Conservation (phyloP, 2,797 vertebrate species). For the Hydrolagus colliei region DNA sequence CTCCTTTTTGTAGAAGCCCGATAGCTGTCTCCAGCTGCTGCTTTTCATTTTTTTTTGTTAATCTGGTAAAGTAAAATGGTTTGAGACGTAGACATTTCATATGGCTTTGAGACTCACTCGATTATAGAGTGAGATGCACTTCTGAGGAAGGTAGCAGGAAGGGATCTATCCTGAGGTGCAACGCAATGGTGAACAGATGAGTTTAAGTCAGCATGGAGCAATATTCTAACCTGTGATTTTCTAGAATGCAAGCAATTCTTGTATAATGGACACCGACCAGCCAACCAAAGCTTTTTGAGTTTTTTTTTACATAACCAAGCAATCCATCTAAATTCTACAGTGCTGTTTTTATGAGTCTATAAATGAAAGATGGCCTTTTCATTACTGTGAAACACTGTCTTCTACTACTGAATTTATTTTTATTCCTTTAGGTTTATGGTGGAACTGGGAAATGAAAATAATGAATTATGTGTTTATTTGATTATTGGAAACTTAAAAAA, state of each 20-base stretch:
- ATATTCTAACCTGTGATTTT: background rate
- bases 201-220: background rate
- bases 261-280: background rate
- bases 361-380: conserved; percentile 11
- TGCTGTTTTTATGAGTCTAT: conserved; percentile 7
- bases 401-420: background rate
- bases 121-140: background rate
- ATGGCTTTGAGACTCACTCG: background rate
- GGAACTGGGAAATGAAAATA: background rate
- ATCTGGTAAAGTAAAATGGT: background rate
- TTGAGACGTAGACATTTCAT: background rate
- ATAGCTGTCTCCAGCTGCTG: background rate
- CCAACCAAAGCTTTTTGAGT: background rate
- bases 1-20: background rate
- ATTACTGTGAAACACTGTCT: conserved; percentile 1
- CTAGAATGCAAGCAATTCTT: background rate
- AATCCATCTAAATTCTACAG: background rate
- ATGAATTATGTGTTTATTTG: background rate
- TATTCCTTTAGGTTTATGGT: conserved; percentile 6
- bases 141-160: background rate
- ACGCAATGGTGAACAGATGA: background rate
- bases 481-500: background rate
- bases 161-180: background rate
- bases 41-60: background rate
- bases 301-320: background rate